A percentile compares a stretch with the other conserved stretches of the same genome.
phyloP scores from a whole-genome alignment of 2,113 vertebrate genomes.

The Ailuropoda melanoleuca region DNA sequence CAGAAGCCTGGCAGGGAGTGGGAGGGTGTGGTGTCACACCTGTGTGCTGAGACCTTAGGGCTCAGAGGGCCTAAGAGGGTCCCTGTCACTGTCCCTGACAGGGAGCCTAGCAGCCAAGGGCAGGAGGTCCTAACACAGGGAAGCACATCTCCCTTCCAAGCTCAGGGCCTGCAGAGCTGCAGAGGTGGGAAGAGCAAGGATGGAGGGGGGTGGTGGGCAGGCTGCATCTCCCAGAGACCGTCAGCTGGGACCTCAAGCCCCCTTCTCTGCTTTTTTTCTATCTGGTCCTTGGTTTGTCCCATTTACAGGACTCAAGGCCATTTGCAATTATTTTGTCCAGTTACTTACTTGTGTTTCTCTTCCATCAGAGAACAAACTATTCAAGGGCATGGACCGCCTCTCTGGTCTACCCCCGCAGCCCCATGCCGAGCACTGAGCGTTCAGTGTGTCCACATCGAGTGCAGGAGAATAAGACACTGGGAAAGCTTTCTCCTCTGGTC shows the following conservation, averaged over 20 bases:
- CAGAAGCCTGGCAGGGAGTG: not conserved
- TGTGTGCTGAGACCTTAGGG: not conserved
- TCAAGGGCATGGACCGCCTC: not conserved
- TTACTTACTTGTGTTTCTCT: not conserved
- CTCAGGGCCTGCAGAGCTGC: not conserved
- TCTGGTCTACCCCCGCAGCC: not conserved
- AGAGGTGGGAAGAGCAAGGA: not conserved
- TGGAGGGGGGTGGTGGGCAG: accelerated
- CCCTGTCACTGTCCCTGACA: not conserved
- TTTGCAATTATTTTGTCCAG: not conserved
- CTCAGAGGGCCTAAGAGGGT: not conserved
- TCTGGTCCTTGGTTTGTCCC: not conserved
- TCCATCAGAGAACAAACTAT: not conserved
- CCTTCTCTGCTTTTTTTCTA: not conserved
- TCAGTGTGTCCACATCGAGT: not conserved
- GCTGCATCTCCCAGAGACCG: not conserved
- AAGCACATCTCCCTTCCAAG: not conserved
- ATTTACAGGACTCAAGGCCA: not conserved
- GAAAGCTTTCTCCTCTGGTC: not conserved
- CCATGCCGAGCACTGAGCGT: accelerated
- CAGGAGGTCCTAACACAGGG: not conserved
- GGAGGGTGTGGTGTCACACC: not conserved
- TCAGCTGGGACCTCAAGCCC: not conserved
- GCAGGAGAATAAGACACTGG: not conserved
- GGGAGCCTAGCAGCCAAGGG: no score